A percentile compares a stretch with the other conserved stretches of the same genome.
Evolutionary conservation across 2,113 vertebrate species (phyloP).

Genomic region (Percina caprodes): DNA sequence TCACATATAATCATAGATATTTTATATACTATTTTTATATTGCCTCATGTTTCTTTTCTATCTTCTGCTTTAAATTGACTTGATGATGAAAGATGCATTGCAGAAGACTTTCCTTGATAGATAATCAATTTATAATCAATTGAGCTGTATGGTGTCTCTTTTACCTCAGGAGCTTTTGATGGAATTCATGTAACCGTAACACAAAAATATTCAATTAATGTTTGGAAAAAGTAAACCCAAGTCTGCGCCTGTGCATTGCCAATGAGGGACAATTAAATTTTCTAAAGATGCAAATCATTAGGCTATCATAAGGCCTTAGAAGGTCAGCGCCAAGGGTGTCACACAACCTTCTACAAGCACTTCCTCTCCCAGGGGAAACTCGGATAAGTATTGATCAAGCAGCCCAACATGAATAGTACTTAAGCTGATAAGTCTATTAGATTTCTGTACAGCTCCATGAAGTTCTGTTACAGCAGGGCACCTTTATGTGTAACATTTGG

Average conservation of each 20-base stretch:
- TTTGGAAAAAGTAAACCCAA: conserved; percentile 42
- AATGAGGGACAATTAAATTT: conserved; percentile 68
- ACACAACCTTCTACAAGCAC: conserved; percentile 46
- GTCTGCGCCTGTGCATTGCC: conserved; percentile 7
- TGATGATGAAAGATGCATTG: not conserved
- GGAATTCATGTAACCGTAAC: conserved; percentile 23
- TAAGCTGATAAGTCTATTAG: conserved; percentile 25
- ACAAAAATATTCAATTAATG: conserved; percentile 22
- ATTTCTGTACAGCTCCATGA: not conserved
- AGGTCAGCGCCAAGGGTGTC: conserved; percentile 67
- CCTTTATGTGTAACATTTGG: not conserved
- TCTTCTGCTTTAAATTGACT: not conserved
- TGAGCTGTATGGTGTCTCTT: conserved; percentile 13
- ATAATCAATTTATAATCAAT: conserved; percentile 9
- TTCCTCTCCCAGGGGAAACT: conserved; percentile 43
- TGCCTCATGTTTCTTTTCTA: not conserved
- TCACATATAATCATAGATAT: not conserved
- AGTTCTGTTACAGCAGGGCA: not conserved
- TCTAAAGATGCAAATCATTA: conserved; percentile 25
- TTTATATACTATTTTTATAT: not conserved
- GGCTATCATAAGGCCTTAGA: conserved; percentile 37
- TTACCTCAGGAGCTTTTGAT: conserved; percentile 49
- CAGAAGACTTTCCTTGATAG: not conserved
- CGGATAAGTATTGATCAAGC: conserved; percentile 60
- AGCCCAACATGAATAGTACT: conserved; percentile 29